Percentiles rank a stretch among this genome's conserved stretches.
phyloP scores from a whole-genome alignment of 2,113 vertebrate genomes.

The Bujurquina vittata region DNA sequence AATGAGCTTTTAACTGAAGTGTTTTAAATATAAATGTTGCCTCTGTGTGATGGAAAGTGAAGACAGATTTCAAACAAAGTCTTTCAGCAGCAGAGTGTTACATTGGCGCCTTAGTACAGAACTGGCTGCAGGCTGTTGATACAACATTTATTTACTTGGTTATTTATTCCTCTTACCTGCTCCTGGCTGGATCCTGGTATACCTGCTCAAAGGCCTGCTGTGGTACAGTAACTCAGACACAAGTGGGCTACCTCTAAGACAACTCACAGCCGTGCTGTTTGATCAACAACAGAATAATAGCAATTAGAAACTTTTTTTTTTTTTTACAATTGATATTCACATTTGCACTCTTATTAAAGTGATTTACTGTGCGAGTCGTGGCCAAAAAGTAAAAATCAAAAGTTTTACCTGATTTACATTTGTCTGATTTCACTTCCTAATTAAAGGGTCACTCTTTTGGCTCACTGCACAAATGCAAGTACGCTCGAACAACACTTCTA shows the following conservation, averaged over 20 bases:
- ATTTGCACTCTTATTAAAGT: too few relatives aligned
- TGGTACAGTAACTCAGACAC: background rate
- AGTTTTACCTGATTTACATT: too few relatives aligned
- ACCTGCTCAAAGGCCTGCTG: background rate
- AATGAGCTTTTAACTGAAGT: background rate
- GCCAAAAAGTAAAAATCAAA: too few relatives aligned
- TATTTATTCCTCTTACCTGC: background rate
- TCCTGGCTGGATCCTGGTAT: background rate
- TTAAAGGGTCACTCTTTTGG: too few relatives aligned
- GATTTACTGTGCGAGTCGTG: too few relatives aligned
- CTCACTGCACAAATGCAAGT: too few relatives aligned
- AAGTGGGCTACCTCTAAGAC: background rate
- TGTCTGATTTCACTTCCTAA: too few relatives aligned
- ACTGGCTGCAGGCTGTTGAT: constrained; percentile 22
- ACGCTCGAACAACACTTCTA: too few relatives aligned
- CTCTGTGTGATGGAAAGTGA: background rate
- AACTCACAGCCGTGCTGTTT: rapidly evolving
- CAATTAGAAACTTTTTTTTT: too few relatives aligned
- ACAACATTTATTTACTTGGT: constrained; percentile 9
- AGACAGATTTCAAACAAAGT: background rate
- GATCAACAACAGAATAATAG: background rate
- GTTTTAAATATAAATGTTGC: background rate
- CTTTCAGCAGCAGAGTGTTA: background rate
- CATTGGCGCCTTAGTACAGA: background rate
- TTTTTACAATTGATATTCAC: too few relatives aligned